phyloP scores from a whole-genome alignment of 2,888 invertebrate species.

The Agrochola lota region DNA sequence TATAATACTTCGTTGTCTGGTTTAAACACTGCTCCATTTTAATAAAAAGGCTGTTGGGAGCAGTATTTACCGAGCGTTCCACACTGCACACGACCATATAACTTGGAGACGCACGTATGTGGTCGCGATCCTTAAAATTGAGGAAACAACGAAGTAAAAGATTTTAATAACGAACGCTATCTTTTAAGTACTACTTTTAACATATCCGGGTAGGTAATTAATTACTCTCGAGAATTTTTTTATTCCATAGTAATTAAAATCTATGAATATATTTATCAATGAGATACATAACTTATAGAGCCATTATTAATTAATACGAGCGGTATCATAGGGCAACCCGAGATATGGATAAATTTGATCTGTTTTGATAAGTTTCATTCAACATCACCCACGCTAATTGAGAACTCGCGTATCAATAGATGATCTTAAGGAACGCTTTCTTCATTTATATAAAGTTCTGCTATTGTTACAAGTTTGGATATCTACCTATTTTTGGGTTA shows the following conservation, averaged over 20 bases:
- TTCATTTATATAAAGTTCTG: conserved; percentile 1
- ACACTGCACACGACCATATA: neutral
- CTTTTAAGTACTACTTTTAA: neutral
- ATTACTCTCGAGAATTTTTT: neutral
- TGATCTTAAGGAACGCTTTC: conserved; percentile 19
- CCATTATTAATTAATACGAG: conserved; percentile 28
- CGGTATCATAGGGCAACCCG: conserved; percentile 10
- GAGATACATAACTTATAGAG: conserved; percentile 9
- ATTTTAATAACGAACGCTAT: neutral
- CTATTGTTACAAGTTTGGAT: conserved; percentile 13
- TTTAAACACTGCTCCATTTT: neutral
- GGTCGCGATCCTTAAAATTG: neutral
- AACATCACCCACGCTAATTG: conserved; percentile 15
- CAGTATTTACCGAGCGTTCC: neutral
- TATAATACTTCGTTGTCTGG: neutral
- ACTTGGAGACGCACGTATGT: neutral
- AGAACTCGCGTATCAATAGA: conserved; percentile 11
- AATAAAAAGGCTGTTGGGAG: neutral
- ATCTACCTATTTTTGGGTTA: conserved; percentile 18
- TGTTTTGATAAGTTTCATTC: conserved; percentile 21
- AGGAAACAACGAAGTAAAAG: neutral
- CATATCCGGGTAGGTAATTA: neutral
- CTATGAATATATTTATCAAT: neutral
- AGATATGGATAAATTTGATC: conserved; percentile 30
- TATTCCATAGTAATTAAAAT: neutral